These are phyloP conservation scores for Xestia rhomboidea DNA, from an alignment of 2,888 invertebrate genomes.

Conservation along the genomic window DNA sequence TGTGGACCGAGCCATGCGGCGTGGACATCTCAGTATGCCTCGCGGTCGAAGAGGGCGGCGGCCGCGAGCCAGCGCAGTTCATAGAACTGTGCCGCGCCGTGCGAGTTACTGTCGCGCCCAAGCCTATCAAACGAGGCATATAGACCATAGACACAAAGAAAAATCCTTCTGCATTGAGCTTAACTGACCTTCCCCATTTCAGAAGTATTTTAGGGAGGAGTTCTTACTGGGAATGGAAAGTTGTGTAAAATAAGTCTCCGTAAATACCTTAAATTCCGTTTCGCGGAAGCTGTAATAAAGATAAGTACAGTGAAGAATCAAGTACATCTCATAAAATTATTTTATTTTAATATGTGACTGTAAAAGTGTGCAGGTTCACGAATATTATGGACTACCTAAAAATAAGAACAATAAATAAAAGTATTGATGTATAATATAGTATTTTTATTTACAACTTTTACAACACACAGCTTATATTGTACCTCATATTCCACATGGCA, in stretches of 20 bases:
- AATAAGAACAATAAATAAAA: conserved; percentile 52
- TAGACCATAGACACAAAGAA: conserved; percentile 58
- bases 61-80: conserved; percentile 85
- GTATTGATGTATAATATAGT: conserved; percentile 35
- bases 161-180: not conserved
- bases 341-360: conserved; percentile 8
- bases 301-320: conserved; percentile 5
- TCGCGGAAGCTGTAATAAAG: not conserved
- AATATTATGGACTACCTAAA: conserved; percentile 36
- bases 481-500: conserved; percentile 61
- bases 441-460: conserved; percentile 64
- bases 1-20: conserved; percentile 97
- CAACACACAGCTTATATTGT: conserved; percentile 57
- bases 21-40: conserved; percentile 96
- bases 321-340: conserved; percentile 19
- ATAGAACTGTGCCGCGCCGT: conserved; percentile 96
- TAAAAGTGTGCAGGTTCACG: conserved; percentile 19
- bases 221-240: not conserved
- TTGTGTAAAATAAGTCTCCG: not conserved
- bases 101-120: conserved; percentile 96
- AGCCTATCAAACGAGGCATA: conserved; percentile 96
- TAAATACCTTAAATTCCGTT: not conserved
- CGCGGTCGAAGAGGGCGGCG: conserved; percentile 91
- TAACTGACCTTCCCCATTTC: too few relatives aligned
- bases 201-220: not conserved